Conservation (phyloP, 2,888 invertebrate species). For the Mechanitis messenoides region DNA sequence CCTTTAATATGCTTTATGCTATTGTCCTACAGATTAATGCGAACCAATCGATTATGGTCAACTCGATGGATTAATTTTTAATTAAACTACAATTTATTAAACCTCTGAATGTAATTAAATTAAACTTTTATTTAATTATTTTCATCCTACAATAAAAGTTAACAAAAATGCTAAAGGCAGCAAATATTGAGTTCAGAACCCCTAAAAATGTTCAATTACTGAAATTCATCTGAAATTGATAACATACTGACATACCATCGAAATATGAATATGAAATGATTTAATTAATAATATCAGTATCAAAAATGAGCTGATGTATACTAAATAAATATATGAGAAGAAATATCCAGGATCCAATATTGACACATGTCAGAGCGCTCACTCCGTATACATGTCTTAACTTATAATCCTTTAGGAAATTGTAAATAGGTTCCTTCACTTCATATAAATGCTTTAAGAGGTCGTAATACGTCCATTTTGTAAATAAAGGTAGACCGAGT, state of each 20-base stretch:
- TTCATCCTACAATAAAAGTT: no score
- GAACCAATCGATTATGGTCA: slow-evolving; percentile 11
- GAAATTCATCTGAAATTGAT: no score
- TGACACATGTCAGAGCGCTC: not conserved
- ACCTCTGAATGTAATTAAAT: no score
- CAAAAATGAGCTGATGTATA: no score
- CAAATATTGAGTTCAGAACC: no score
- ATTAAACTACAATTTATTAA: not conserved
- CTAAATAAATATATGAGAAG: not conserved
- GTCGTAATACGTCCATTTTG: slow-evolving; percentile 27
- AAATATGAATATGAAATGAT: no score
- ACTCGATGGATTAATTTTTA: not conserved
- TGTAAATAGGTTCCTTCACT: slow-evolving; percentile 12
- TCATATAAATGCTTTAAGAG: slow-evolving; percentile 11
- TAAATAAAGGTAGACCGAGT: slow-evolving; percentile 70
- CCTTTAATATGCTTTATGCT: slow-evolving; percentile 29
- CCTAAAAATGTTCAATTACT: no score
- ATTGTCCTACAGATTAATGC: slow-evolving; percentile 25
- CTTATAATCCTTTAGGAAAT: slow-evolving; percentile 9
- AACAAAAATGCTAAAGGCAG: no score
- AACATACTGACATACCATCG: no score
- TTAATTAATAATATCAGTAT: no score
- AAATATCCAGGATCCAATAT: not conserved
- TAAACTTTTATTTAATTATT: no score
- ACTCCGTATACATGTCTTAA: not conserved